Evolutionary conservation across 2,888 invertebrate genomes (phyloP), one percentile per base, ranked within the genome.

Genomic region (Erebia epiphron): DNA sequence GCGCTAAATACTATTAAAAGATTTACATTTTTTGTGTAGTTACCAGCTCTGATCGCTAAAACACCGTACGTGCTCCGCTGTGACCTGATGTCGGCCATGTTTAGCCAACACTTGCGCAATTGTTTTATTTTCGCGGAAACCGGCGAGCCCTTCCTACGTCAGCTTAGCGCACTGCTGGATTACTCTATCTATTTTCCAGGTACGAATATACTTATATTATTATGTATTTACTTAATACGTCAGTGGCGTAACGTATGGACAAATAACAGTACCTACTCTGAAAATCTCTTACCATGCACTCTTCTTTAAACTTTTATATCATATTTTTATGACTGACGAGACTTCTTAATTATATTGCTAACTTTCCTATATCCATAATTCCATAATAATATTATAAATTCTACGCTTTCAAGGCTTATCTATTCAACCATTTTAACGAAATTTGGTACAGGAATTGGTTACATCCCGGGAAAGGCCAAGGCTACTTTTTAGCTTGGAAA

Each of bases 51-150:
- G 16, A 73, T 93, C 21, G 78, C 80, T 0, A 86, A 88, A 75
- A 90, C 94, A 0, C 93, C 94, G 1, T 91, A 91, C 74, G 91
- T 92, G 9, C 80, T 94, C 43, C 86, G 91, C 1, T 93, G 92
- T 69, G 92, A 93, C 69, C 78, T 94, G 49, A 94, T 94, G 92
- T 86, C 89, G 0, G 89, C 91, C 1, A 89, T 94, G 86, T 94
- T 94, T 71, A 91, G 94, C 13, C 89, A 92, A 67, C 90, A 94
- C 75, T 78, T 94, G 73, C 79, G 91, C 67, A 89, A 88, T 76
- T 93, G 94, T 73, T 94, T 92, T 78, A 78, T 94, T 41, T 94
- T 94, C 77, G 80, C 87, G 57, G 92, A 92, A 26, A 91, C 92
- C 0, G 93, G 93, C 52, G 91, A 93, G 72, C 78, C 90, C 1